phyloP scores from a whole-genome alignment of 2,888 invertebrate genomes.

The Apamea sordens region DNA sequence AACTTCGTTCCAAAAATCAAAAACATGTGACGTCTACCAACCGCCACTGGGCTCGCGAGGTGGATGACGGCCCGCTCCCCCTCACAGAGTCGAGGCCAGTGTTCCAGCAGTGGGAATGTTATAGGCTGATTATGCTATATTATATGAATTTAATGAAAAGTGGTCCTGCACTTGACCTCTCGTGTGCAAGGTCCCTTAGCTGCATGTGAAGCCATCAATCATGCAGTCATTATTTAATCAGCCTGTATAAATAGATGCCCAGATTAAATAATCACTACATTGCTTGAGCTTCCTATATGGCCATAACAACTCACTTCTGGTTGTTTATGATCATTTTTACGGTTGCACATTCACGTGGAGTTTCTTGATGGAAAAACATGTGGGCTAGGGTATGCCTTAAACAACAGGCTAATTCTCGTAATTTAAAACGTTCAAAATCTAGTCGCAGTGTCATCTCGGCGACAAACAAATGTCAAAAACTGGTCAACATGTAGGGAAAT shows the following conservation, averaged over 20 bases:
- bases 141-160: background rate
- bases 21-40: too few relatives aligned
- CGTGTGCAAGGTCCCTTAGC: background rate
- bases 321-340: conserved; percentile 15
- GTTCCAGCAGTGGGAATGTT: too few relatives aligned
- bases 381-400: background rate
- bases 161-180: background rate
- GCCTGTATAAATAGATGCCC: conserved; percentile 33
- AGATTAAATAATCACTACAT: conserved; percentile 59
- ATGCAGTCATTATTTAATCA: conserved; percentile 56
- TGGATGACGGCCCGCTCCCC: too few relatives aligned
- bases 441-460: too few relatives aligned
- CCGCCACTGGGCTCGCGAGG: too few relatives aligned
- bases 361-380: background rate
- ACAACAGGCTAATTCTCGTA: too few relatives aligned
- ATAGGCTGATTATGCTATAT: background rate
- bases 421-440: too few relatives aligned
- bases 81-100: too few relatives aligned
- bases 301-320: conserved; percentile 28
- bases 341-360: background rate
- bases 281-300: conserved; percentile 33
- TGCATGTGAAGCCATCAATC: conserved; percentile 30
- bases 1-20: too few relatives aligned
- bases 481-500: too few relatives aligned
- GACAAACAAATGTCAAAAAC: too few relatives aligned